A percentile compares a stretch with the other conserved stretches of the same genome.
Evolutionary conservation across 2,888 invertebrate species (phyloP).

Genomic region (Oasisia sp.): DNA sequence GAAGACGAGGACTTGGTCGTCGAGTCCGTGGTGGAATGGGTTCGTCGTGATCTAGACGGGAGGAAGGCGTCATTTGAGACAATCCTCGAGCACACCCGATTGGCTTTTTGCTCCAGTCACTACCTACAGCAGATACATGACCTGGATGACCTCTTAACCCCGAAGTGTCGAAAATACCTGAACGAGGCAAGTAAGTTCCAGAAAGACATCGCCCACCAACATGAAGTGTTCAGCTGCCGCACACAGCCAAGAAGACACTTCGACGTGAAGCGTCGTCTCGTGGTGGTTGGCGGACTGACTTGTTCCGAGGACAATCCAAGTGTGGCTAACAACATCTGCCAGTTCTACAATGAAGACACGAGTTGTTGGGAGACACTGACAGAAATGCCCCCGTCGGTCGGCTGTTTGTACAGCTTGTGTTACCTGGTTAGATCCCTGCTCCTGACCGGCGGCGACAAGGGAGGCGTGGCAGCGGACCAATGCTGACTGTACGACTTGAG

Average conservation of each 20-base stretch:
- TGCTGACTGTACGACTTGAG: slow-evolving; percentile 35
- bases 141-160: slow-evolving; percentile 18
- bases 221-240: slow-evolving; percentile 28
- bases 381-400: slow-evolving; percentile 36
- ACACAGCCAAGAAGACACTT: slow-evolving; percentile 30
- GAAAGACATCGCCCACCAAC: slow-evolving; percentile 34
- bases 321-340: slow-evolving; percentile 36
- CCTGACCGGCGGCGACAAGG: slow-evolving; percentile 36
- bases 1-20: slow-evolving; percentile 35
- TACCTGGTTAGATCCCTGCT: slow-evolving; percentile 31
- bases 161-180: slow-evolving; percentile 21
- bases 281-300: slow-evolving; percentile 37
- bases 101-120: slow-evolving; percentile 33
- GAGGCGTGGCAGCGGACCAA: slow-evolving; percentile 34
- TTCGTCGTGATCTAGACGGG: slow-evolving; percentile 21
- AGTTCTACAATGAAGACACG: slow-evolving; percentile 34
- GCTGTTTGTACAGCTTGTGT: slow-evolving; percentile 37
- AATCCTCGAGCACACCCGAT: slow-evolving; percentile 27
- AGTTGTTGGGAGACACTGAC: slow-evolving; percentile 37
- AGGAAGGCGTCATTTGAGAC: slow-evolving; percentile 24
- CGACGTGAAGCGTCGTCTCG: slow-evolving; percentile 22
- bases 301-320: slow-evolving; percentile 21
- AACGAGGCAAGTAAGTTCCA: slow-evolving; percentile 36
- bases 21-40: slow-evolving; percentile 36
- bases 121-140: slow-evolving; percentile 35